Conservation (phyloP, 2,888 invertebrate genomes). For the Agrochola macilenta region DNA sequence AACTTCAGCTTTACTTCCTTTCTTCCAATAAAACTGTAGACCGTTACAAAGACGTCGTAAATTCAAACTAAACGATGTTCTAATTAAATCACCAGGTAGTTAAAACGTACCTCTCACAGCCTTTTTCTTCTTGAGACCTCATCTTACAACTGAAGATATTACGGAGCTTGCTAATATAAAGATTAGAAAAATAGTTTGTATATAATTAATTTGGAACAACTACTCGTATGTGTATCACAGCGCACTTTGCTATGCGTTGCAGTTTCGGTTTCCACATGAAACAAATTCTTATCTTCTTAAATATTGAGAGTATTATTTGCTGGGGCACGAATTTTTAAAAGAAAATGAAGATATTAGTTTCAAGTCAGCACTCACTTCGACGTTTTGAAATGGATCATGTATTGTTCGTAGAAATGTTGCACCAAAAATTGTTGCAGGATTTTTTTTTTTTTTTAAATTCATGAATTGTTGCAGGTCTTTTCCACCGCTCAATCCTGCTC, state of each 20-base stretch:
- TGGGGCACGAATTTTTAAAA: too few relatives aligned
- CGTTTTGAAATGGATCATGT: not conserved
- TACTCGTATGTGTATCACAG: slow-evolving; percentile 8
- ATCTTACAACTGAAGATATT: slow-evolving; percentile 14
- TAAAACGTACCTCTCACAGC: slow-evolving; percentile 21
- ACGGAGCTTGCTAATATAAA: slow-evolving; percentile 10
- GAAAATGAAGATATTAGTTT: not conserved
- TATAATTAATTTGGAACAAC: not conserved
- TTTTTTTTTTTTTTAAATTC: too few relatives aligned
- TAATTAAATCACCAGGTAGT: slow-evolving; percentile 52
- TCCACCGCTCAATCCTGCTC: slow-evolving; percentile 96
- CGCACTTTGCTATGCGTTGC: not conserved
- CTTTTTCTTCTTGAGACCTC: slow-evolving; percentile 40
- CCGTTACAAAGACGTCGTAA: slow-evolving; percentile 10
- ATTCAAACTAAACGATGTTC: slow-evolving; percentile 47
- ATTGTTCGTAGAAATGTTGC: too few relatives aligned
- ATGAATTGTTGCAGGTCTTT: slow-evolving; percentile 92
- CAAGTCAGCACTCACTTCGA: not conserved
- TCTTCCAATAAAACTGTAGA: slow-evolving; percentile 26
- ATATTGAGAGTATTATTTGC: not conserved
- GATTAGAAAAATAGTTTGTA: not conserved
- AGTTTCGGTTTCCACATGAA: not conserved
- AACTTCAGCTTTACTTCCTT: not conserved
- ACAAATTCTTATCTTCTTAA: not conserved
- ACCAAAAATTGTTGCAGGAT: too few relatives aligned